These are phyloP conservation scores for Agrotis puta DNA, from an alignment of 2,888 invertebrate genomes.

Conservation along the genomic window DNA sequence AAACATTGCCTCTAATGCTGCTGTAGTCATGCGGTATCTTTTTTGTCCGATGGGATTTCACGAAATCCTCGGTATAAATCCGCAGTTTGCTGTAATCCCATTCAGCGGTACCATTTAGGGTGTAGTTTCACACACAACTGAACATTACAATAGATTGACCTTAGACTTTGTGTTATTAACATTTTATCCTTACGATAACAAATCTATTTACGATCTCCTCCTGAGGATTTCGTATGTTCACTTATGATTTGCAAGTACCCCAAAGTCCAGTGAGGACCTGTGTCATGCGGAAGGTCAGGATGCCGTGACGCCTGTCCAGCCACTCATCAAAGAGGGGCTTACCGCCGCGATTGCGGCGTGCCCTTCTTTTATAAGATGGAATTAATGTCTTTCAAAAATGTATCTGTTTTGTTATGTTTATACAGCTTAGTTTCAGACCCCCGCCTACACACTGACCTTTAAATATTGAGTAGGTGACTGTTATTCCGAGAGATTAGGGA, in stretches of 20 bases:
- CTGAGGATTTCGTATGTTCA: no score
- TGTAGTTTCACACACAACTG: slow-evolving; percentile 80
- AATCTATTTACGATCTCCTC: background rate
- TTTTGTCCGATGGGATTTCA: slow-evolving; percentile 81
- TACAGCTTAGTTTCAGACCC: background rate
- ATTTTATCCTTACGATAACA: slow-evolving; percentile 56
- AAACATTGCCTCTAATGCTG: slow-evolving; percentile 80
- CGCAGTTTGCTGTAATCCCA: slow-evolving; percentile 85
- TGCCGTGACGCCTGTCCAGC: no score
- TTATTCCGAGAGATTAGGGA: slow-evolving; percentile 27
- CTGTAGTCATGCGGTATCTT: slow-evolving; percentile 76
- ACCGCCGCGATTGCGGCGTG: no score
- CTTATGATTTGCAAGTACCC: no score
- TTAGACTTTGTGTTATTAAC: slow-evolving; percentile 63
- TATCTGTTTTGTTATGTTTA: slow-evolving; percentile 4
- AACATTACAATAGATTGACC: slow-evolving; percentile 78
- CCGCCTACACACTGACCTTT: slow-evolving; percentile 41
- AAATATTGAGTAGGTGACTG: slow-evolving; percentile 19
- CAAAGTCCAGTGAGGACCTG: no score
- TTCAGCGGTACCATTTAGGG: slow-evolving; percentile 77
- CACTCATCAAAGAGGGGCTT: no score
- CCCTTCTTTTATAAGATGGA: background rate
- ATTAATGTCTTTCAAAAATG: slow-evolving; percentile 1
- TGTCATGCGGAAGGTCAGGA: no score
- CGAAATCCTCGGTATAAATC: slow-evolving; percentile 86